Percentiles rank a stretch among this genome's conserved stretches.
phyloP scores from a whole-genome alignment of 2,797 vertebrate genomes.

The Chaenodraco wilsoni region DNA sequence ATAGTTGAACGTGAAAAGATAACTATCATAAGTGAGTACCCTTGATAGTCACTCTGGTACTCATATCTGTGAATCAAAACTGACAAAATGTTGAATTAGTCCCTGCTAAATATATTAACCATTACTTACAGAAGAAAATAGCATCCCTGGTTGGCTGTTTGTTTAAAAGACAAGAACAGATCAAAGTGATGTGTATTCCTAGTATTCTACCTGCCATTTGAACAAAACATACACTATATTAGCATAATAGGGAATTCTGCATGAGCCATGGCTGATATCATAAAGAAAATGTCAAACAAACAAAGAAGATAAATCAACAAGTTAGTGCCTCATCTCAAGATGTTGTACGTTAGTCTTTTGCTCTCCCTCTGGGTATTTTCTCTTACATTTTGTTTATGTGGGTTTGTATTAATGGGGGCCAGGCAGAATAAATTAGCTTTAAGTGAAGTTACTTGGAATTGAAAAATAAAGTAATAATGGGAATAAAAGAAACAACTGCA shows the following conservation, averaged over 20 bases:
- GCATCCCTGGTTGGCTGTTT: not conserved
- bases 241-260: not conserved
- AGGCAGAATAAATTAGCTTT: slow-evolving; percentile 7
- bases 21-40: not conserved
- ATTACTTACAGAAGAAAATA: slow-evolving; percentile 27
- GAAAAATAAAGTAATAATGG: not conserved
- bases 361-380: not conserved
- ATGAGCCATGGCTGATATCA: not conserved
- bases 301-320: not conserved
- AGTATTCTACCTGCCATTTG: not conserved
- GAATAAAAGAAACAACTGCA: not conserved
- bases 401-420: slow-evolving; percentile 1
- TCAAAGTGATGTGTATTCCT: not conserved
- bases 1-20: slow-evolving; percentile 7
- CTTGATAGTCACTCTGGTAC: slow-evolving; percentile 2
- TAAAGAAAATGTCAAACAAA: not conserved
- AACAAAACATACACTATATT: not conserved
- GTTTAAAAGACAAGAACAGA: slow-evolving; percentile 4
- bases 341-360: not conserved
- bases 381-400: not conserved
- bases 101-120: slow-evolving; percentile 10
- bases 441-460: not conserved
- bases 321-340: not conserved
- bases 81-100: not conserved
- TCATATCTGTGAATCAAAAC: not conserved